A percentile compares a stretch with the other conserved stretches of the same genome.
Conservation (phyloP, 2,888 invertebrate genomes). For the Scaptomyza cyrtandrae region DNA sequence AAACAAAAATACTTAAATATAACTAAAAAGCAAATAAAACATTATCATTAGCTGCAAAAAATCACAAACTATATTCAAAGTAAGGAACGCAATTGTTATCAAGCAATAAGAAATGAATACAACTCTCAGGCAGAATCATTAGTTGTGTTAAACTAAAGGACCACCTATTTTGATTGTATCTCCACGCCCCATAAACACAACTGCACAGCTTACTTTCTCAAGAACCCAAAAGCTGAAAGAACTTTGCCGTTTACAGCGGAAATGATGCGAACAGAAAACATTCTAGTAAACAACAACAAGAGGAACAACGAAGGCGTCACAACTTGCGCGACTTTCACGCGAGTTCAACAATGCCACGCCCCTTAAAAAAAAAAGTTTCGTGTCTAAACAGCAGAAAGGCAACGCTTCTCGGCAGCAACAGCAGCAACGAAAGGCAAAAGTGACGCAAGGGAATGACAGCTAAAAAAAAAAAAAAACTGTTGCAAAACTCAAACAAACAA, state of each 20-base stretch:
- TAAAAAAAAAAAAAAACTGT: background rate
- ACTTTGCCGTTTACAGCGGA: conserved; percentile 35
- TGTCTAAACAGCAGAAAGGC: conserved; percentile 44
- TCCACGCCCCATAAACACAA: conserved; percentile 20
- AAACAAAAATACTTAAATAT: too few relatives aligned
- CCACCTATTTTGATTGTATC: conserved; percentile 2
- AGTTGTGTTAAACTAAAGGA: background rate
- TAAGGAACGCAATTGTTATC: background rate
- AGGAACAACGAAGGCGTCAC: conserved; percentile 23
- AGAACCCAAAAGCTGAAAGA: conserved; percentile 8
- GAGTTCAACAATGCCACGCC: conserved; percentile 25
- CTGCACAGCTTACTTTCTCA: conserved; percentile 20
- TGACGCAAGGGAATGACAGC: conserved; percentile 3
- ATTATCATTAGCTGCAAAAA: too few relatives aligned
- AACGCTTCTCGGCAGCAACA: conserved; percentile 1
- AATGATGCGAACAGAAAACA: conserved; percentile 50
- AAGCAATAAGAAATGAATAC: background rate
- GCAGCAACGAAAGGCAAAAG: background rate
- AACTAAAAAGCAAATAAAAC: too few relatives aligned
- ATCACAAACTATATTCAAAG: background rate
- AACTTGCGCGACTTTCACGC: conserved; percentile 39
- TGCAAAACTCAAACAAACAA: conserved; percentile 29
- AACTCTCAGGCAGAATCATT: background rate
- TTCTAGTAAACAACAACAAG: conserved; percentile 33
- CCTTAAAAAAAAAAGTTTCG: conserved; percentile 41